phyloP scores from a whole-genome alignment of 37 sponge, comb jelly and placozoan species.

The Oscarella lobularis region DNA sequence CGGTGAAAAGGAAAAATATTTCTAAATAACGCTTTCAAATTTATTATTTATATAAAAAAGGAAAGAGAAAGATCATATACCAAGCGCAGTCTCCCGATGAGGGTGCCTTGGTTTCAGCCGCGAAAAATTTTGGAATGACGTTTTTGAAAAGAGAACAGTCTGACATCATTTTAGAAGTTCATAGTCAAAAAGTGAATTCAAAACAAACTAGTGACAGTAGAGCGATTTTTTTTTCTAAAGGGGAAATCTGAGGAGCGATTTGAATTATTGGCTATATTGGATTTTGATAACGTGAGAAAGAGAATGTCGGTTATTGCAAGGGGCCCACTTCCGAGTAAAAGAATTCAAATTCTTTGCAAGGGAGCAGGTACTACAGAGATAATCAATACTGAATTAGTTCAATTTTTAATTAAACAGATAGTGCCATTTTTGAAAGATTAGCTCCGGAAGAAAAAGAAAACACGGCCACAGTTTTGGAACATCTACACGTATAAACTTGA shows the following conservation, averaged over 20 bases:
- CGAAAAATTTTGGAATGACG: conserved; percentile 88
- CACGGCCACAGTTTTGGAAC: background rate
- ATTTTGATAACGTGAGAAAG: conserved; percentile 96
- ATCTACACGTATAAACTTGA: background rate
- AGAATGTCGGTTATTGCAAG: conserved; percentile 82
- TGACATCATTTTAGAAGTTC: background rate
- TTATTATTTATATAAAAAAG: background rate
- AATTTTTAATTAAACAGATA: background rate
- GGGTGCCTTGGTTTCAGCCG: conserved; percentile 89
- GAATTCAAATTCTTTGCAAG: conserved; percentile 69
- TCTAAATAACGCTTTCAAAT: too few species aligned
- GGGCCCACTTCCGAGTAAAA: conserved; percentile 14
- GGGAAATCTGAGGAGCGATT: conserved; percentile 21
- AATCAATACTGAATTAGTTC: background rate
- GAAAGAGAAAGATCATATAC: conserved; percentile 42
- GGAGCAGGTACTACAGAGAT: conserved; percentile 66
- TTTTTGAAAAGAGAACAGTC: conserved; percentile 15
- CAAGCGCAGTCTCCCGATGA: conserved; percentile 99
- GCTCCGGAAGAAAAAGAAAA: background rate
- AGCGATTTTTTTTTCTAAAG: background rate
- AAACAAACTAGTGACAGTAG: too few species aligned
- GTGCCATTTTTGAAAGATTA: background rate
- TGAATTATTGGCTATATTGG: conserved; percentile 77
- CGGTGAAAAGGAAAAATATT: too few species aligned
- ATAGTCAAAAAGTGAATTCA: background rate